Percentiles rank a stretch among this genome's conserved stretches.
phyloP scores from a whole-genome alignment of 2,797 vertebrate genomes.

The Arnoldichthys spilopterus region DNA sequence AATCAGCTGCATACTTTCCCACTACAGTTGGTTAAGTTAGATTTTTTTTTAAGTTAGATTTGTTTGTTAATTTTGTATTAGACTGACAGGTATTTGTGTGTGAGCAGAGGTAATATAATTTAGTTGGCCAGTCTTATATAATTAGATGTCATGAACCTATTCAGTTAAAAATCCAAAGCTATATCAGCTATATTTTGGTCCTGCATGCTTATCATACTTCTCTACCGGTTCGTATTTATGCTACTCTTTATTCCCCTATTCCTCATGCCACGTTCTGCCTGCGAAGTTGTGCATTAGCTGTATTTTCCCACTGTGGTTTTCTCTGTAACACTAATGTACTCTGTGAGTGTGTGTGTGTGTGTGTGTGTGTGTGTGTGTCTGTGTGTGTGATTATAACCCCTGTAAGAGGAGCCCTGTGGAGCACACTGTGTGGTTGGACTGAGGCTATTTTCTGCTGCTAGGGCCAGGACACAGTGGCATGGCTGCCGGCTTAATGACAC shows the following conservation, averaged over 20 bases:
- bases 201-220: neutral
- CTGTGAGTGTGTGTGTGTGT: conserved; percentile 54
- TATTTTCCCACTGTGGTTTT: conserved; percentile 51
- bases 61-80: neutral
- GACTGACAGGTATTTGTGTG: neutral
- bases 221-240: conserved; percentile 6
- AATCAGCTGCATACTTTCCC: neutral
- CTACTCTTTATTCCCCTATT: conserved; percentile 3
- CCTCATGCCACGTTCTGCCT: conserved; percentile 45
- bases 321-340: conserved; percentile 37
- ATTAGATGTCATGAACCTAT: neutral
- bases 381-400: conserved; percentile 70
- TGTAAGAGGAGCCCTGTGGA: conserved; percentile 72
- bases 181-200: neutral
- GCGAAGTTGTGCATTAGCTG: conserved; percentile 29
- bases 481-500: conserved; percentile 78
- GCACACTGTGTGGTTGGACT: conserved; percentile 73
- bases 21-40: neutral
- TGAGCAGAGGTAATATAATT: neutral
- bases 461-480: conserved; percentile 75
- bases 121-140: neutral
- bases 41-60: neutral
- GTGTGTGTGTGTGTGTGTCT: conserved; percentile 53
- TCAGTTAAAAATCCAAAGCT: neutral
- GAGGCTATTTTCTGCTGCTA: conserved; percentile 82